Evolutionary conservation across 1,140 invertebrate species (phyloP).

Genomic region (Amyelois transitella): DNA sequence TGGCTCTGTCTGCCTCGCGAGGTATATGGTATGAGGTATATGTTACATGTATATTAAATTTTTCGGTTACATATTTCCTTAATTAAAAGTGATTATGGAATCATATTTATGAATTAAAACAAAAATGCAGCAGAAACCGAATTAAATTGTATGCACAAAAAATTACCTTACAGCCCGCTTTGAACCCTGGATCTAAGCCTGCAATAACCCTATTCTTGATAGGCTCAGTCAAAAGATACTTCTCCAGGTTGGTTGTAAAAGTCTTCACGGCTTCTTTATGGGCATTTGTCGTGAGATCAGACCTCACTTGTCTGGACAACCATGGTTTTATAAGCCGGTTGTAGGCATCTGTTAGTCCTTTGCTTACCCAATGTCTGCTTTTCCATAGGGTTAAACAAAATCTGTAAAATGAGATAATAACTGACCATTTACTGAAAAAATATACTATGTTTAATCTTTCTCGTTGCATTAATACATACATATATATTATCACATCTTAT

Average conservation of each 20-base stretch:
- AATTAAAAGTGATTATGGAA: background rate
- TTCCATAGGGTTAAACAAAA: slow-evolving; percentile 65
- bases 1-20: no score
- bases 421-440: no score
- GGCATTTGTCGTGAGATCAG: slow-evolving; percentile 83
- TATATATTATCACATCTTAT: no score
- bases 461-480: no score
- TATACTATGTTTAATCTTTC: no score
- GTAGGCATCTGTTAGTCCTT: slow-evolving; percentile 70
- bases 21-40: no score
- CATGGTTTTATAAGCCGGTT: slow-evolving; percentile 78
- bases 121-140: no score
- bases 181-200: slow-evolving; percentile 91
- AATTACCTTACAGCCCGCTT: slow-evolving; percentile 88
- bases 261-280: slow-evolving; percentile 88
- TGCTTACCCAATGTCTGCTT: slow-evolving; percentile 53
- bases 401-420: slow-evolving; percentile 31
- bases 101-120: no score
- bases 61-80: no score
- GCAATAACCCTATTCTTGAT: slow-evolving; percentile 86
- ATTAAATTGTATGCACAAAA: background rate
- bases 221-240: slow-evolving; percentile 85
- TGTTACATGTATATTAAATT: no score
- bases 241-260: slow-evolving; percentile 89
- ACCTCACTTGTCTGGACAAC: slow-evolving; percentile 79